Evolutionary conservation across 1,140 invertebrate species (phyloP), one percentile per base, ranked within the genome.

Genomic region (Aphelinus certus): DNA sequence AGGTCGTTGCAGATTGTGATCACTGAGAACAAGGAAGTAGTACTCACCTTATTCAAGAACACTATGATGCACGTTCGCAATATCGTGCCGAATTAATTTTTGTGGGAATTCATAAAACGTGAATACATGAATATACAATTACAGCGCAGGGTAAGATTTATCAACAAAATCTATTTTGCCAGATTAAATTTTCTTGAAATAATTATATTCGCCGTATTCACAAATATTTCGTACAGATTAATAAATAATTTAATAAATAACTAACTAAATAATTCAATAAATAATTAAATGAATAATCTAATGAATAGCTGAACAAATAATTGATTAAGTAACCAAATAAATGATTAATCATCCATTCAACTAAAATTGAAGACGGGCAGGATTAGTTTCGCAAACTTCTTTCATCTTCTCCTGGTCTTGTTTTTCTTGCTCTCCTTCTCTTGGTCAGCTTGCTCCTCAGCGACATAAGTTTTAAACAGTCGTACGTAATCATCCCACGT

Each of bases 381-480:
- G 26, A 26, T 26, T 26, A 26, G 26, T 26, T 26, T 26, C 26
- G 26, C 26, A 26, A 26, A 26, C 26, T 26, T 26, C 26, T 70
- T 26, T 62, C 7, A 65, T 65, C 7, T 61, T 58, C 61, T 78
- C 53, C 1, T 51, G 55, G 69, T 3, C 57, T 45, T 47, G 2
- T 56, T 61, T 45, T 43, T 48, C 42, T 2, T 58, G 7, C 47
- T 62, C 9, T 53, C 9, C 6, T 43, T 60, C n/a, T 51, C 10
- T 3, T 42, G 4, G 1, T 3, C 42, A 7, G 56, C 9, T 49
- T 74, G 7, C 62, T 85, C 84, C 67, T 86, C 84, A 4, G 73
- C 53, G 3, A 80, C 56, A 51, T 84, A 86, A 65, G 65, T 81
- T 46, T 79, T 83, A 67, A 86, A 80, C 43, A 85, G 62, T 49